A percentile compares a stretch with the other conserved stretches of the same genome.
Evolutionary conservation across 2,888 invertebrate species (phyloP).

Genomic region (Parnassius smintheus): DNA sequence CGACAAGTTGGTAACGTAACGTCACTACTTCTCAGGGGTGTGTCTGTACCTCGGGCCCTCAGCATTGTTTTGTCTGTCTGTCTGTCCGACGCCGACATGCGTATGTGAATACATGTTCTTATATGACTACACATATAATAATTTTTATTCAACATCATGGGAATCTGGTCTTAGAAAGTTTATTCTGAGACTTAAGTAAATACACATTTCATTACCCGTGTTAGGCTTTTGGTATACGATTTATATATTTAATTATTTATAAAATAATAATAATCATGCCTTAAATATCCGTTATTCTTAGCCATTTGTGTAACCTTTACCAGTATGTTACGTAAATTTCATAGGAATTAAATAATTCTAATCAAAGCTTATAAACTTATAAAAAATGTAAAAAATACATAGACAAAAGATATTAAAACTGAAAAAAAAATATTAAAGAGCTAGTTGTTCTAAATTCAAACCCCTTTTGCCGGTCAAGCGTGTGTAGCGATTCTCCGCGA

Average conservation of each 20-base stretch:
- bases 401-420: too few species aligned
- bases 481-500: conserved; percentile 30
- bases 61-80: conserved; percentile 77
- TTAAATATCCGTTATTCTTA: too few species aligned
- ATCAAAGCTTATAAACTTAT: too few species aligned
- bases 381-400: too few species aligned
- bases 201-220: too few species aligned
- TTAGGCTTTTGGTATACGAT: too few species aligned
- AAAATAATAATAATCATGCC: too few species aligned
- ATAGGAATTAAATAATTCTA: too few species aligned
- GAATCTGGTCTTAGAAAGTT: conserved; percentile 48
- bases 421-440: conserved; percentile 17
- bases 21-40: conserved; percentile 64
- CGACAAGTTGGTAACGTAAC: conserved; percentile 38
- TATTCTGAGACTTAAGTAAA: neutral
- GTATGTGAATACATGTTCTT: conserved; percentile 43
- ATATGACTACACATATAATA: conserved; percentile 31
- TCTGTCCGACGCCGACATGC: conserved; percentile 66
- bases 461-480: conserved; percentile 22
- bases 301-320: too few species aligned
- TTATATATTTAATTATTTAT: too few species aligned
- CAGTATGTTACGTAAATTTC: too few species aligned
- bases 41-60: conserved; percentile 66
- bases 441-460: conserved; percentile 23
- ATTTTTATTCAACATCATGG: conserved; percentile 41